A percentile compares a stretch with the other conserved stretches of the same genome.
Evolutionary conservation across 2,888 invertebrate genomes (phyloP).

Genomic region (Drosophila multiciliata): DNA sequence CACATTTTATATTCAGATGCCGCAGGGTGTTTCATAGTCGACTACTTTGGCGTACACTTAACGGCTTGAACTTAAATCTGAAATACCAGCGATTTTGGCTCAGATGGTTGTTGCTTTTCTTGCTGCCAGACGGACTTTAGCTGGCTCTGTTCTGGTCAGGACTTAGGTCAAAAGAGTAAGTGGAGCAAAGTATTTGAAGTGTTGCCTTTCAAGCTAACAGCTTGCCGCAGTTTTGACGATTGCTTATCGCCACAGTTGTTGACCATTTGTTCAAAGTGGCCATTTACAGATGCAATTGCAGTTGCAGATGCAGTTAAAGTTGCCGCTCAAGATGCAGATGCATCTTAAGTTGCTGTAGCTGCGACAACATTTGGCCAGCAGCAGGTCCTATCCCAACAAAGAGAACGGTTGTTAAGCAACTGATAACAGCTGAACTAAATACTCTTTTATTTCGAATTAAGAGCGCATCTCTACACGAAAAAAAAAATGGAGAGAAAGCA

Average conservation of each 20-base stretch:
- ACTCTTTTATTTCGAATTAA: conserved; percentile 58
- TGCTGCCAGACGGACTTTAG: conserved; percentile 4
- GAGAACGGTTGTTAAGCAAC: conserved; percentile 45
- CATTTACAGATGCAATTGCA: conserved; percentile 8
- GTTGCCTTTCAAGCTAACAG: conserved; percentile 21
- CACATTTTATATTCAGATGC: neutral
- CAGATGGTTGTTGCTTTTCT: conserved; percentile 29
- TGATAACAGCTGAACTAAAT: conserved; percentile 53
- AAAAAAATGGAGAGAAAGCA: neutral
- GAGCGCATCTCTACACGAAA: conserved; percentile 68
- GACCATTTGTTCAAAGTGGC: conserved; percentile 36
- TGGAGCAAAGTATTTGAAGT: conserved; percentile 33
- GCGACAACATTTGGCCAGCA: neutral
- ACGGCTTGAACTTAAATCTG: conserved; percentile 36
- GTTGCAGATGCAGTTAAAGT: neutral
- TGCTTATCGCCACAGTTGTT: conserved; percentile 45
- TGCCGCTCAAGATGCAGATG: neutral
- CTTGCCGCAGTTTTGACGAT: conserved; percentile 32
- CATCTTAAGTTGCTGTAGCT: neutral
- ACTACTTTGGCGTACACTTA: neutral
- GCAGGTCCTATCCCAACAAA: conserved; percentile 73
- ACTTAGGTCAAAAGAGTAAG: conserved; percentile 12
- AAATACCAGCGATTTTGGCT: conserved; percentile 24
- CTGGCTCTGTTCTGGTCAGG: conserved; percentile 15
- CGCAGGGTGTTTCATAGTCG: conserved; percentile 16